Base-by-base conservation (phyloP, 2,888 invertebrate species). In the Notodonta ziczac region DNA sequence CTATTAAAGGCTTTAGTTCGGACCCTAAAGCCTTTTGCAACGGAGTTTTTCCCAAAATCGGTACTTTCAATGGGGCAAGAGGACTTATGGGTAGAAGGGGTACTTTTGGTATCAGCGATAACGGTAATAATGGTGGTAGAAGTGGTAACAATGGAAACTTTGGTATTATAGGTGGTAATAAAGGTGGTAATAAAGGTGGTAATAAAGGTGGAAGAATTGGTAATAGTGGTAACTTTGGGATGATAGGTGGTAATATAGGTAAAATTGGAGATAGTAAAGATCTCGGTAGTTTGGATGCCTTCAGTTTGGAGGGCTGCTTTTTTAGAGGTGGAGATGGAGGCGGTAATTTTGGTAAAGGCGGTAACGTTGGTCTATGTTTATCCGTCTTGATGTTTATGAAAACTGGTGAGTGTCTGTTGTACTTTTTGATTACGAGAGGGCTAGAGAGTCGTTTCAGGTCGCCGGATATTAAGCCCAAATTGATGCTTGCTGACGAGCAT, bases 391-490 rank as follows among this genome's bases (percentile, higher is more conserved):
- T 77, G 58, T 86, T 88, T 14, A 88, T 83, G 60, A 81, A 74
- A 0, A 88, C 74, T 13, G 90, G 89, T 0, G 86, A 74, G 14
- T 77, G 80, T 10, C 78, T 80, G 0, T 78, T 74, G 9, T 72
- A 66, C 65, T 83, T 88, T 62, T 74, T 85, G 57, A 87, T 74
- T 48, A 80, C 53, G 0, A 85, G 35, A 0, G 89, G 88, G 14
- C 69, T 83, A 4, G 76, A 70, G 5, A 71, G 58, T 7, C 74
- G 75, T 61, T 83, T 87, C 12, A 77, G 54, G 50, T 90, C 87
- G 13, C 84, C 84, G 5, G 85, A 73, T 32, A 87, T 76, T 6
- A 87, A 76, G 0, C 85, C 87, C 0, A 85, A 60, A 51, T 85
- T 82, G 4, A 85, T 46, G 32, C 76, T 62, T 12, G 68, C 48